Base-by-base conservation (phyloP, 2,113 vertebrate species). In the Procavia capensis region DNA sequence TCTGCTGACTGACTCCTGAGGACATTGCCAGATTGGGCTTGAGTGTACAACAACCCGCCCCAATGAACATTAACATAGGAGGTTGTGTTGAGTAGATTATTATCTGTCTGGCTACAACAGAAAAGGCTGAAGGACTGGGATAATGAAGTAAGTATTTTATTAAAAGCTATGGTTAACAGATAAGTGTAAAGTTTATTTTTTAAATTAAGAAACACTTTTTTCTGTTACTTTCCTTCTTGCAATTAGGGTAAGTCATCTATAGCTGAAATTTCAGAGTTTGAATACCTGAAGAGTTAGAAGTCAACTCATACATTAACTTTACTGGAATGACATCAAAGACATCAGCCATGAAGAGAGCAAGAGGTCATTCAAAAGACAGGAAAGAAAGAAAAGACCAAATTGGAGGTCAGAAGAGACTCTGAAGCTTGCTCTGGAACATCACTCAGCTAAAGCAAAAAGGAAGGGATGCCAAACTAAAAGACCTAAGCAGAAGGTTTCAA, bases 41-140 rank as follows among this genome's bases (percentile, higher is more conserved):
- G 24, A 63, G 16, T 78, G 2, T 43, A 74, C 81, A 78, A 63
- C 85, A 25, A 1, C 47, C 47, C n/a, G n/a, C n/a, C n/a, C n/a
- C n/a, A n/a, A 50, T 0, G 1, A 96, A 57, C 74, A 82, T 1
- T 90, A 85, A 92, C 47, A 78, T 70, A 50, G 20, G 68, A 94
- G 19, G 9, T 74, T 22, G 6, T 85, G 68, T 85, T 85, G 90
- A 94, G 74, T 66, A 43, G 72, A 92, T 96, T 75, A 66, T 75
- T 90, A 85, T 80, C 85, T 95, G 39, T 70, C 74, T 89, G 64
- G 54, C 57, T 95, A 31, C 70, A 76, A 78, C 16, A 84, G 43
- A 82, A 50, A 90, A 74, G 3, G 45, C 22, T 61, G 85, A 95
- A 83, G 31, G 95, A 80, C 92, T 59, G 85, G 24, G 14, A 24